These are phyloP conservation scores for Drosophila kurseongensis DNA, from an alignment of 1,140 invertebrate species.

Conservation along the genomic window DNA sequence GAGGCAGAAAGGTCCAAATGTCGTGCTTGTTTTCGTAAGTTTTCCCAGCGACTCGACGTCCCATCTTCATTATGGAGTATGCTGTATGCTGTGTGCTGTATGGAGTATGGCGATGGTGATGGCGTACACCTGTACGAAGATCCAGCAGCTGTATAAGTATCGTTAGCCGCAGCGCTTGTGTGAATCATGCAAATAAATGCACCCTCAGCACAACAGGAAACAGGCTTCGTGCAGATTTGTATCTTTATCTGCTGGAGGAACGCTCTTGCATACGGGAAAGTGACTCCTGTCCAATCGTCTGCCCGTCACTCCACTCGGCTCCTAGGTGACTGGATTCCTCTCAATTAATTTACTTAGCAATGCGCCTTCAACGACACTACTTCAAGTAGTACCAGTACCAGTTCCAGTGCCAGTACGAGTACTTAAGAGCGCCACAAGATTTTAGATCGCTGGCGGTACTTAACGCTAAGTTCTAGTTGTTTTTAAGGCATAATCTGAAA, in stretches of 20 bases:
- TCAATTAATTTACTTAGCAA: slow-evolving; percentile 77
- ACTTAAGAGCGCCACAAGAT: slow-evolving; percentile 27
- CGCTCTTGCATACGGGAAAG: slow-evolving; percentile 61
- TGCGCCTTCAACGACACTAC: slow-evolving; percentile 46
- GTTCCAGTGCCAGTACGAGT: background rate
- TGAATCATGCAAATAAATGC: slow-evolving; percentile 82
- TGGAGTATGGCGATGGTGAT: slow-evolving; percentile 16
- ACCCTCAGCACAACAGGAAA: slow-evolving; percentile 81
- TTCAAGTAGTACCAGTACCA: slow-evolving; percentile 7
- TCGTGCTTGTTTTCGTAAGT: slow-evolving; percentile 64
- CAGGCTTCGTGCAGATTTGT: slow-evolving; percentile 81
- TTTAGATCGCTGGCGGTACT: slow-evolving; percentile 45
- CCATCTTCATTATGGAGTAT: slow-evolving; percentile 59
- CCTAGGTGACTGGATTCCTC: slow-evolving; percentile 75
- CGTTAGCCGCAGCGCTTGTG: slow-evolving; percentile 49
- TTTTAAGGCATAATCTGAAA: slow-evolving; percentile 46
- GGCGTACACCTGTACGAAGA: slow-evolving; percentile 45
- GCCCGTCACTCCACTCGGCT: slow-evolving; percentile 15
- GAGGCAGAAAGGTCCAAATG: slow-evolving; percentile 41
- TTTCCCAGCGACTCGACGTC: slow-evolving; percentile 43
- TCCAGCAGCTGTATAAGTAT: slow-evolving; percentile 22
- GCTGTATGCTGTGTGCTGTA: slow-evolving; percentile 13
- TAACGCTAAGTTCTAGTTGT: slow-evolving; percentile 35
- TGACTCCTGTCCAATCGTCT: slow-evolving; percentile 46
- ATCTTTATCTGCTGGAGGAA: slow-evolving; percentile 74